These are phyloP conservation scores for Ips nitidus DNA, from an alignment of 1,140 invertebrate species.

Conservation along the genomic window DNA sequence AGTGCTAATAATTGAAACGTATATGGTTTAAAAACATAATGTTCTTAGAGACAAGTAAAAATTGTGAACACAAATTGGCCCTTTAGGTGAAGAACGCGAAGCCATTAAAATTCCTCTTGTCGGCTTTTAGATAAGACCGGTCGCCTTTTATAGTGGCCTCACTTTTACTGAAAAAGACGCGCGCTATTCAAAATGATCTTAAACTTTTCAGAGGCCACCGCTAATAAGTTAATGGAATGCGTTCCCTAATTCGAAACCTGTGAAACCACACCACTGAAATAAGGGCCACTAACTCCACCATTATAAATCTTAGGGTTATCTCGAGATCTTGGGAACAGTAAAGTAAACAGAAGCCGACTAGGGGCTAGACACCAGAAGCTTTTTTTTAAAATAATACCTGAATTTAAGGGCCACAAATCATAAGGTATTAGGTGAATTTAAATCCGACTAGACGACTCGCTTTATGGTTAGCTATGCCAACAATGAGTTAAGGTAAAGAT, in stretches of 20 bases:
- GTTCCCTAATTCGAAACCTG: background rate
- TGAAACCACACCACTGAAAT: background rate
- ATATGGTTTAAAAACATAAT: no score
- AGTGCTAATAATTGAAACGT: no score
- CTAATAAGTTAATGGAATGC: no score
- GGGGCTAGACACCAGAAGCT: background rate
- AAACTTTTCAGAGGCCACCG: background rate
- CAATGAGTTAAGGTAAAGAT: no score
- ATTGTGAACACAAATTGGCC: background rate
- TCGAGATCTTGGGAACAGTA: background rate
- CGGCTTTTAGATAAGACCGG: background rate
- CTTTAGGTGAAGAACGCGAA: background rate
- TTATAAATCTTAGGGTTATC: background rate
- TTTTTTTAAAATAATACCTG: slow-evolving; percentile 5
- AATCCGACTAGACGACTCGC: no score
- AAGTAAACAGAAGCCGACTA: background rate
- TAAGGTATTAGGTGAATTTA: background rate
- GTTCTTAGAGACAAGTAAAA: no score
- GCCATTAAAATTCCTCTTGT: slow-evolving; percentile 1
- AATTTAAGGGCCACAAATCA: slow-evolving; percentile 4
- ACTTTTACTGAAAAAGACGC: slow-evolving; percentile 1
- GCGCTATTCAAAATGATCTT: background rate
- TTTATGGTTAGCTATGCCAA: no score
- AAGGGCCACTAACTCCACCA: background rate
- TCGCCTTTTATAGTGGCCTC: background rate